phyloP scores from a whole-genome alignment of 2,888 invertebrate genomes.

The Lucinisca nassula region DNA sequence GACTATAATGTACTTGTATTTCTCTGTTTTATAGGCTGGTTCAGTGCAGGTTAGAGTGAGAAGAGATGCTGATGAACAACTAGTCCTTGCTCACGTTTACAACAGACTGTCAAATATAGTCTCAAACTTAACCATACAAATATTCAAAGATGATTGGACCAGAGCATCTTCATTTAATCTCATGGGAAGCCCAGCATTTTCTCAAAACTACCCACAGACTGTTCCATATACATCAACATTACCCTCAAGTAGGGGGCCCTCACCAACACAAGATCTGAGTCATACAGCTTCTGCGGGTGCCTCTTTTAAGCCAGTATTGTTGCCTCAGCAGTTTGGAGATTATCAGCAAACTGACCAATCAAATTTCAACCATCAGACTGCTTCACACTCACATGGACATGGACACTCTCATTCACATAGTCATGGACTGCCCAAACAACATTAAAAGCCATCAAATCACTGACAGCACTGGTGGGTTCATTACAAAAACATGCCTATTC shows the following conservation, averaged over 20 bases:
- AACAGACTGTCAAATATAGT: conserved; percentile 90
- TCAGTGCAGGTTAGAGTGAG: conserved; percentile 90
- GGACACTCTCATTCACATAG: conserved; percentile 17
- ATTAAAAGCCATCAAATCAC: neutral
- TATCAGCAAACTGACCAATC: conserved; percentile 3
- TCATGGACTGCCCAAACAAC: conserved; percentile 15
- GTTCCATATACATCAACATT: conserved; percentile 43
- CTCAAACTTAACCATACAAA: conserved; percentile 90
- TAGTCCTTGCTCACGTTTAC: conserved; percentile 90
- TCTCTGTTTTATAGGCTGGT: conserved; percentile 88
- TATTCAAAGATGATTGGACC: conserved; percentile 89
- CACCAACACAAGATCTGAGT: conserved; percentile 70
- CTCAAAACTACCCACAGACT: conserved; percentile 40
- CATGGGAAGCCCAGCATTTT: conserved; percentile 71
- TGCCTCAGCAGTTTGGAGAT: conserved; percentile 50
- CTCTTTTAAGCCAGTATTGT: conserved; percentile 24
- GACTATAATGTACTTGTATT: no score
- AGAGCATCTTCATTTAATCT: conserved; percentile 83
- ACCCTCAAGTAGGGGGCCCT: conserved; percentile 64
- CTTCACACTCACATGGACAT: conserved; percentile 34
- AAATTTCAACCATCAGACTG: neutral
- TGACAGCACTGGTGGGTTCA: no score
- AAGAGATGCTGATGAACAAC: conserved; percentile 90
- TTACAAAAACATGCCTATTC: no score
- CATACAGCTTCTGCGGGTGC: conserved; percentile 34